Evolutionary conservation across 2,888 invertebrate species (phyloP).

Genomic region (Ormyrus thymus): DNA sequence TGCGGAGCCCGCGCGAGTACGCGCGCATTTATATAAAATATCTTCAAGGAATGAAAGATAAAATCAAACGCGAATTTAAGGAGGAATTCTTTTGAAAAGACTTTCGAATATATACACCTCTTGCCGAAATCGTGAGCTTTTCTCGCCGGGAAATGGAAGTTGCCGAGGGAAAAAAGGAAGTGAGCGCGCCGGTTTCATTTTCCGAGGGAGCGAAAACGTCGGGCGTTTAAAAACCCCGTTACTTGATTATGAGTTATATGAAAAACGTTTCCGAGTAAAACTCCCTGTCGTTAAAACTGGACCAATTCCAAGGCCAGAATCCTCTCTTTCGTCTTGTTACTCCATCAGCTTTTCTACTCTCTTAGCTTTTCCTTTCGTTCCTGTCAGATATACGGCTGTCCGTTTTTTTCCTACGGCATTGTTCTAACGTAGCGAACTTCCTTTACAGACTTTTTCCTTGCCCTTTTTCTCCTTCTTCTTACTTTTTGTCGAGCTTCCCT

Average conservation of each 20-base stretch:
- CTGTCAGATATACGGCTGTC: background rate
- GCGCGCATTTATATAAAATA: background rate
- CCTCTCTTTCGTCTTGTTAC: conserved; percentile 33
- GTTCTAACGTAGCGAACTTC: conserved; percentile 8
- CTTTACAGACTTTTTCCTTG: background rate
- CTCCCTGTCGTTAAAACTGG: conserved; percentile 62
- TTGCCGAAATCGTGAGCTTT: conserved; percentile 10
- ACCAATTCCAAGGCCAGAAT: conserved; percentile 61
- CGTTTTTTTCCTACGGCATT: background rate
- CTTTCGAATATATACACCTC: background rate
- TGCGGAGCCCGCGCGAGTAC: background rate
- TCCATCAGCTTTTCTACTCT: background rate
- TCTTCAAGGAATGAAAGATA: background rate
- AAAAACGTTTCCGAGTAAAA: conserved; percentile 58
- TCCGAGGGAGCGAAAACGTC: conserved; percentile 17
- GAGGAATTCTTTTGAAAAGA: background rate
- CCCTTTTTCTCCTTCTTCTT: too few species aligned
- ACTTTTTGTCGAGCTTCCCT: too few species aligned
- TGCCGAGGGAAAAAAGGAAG: too few species aligned
- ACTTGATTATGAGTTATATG: conserved; percentile 62
- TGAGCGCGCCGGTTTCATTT: conserved; percentile 15
- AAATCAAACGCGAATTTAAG: background rate
- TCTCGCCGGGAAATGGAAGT: conserved; percentile 1
- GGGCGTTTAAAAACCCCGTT: conserved; percentile 54
- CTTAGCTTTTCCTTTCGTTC: background rate